Conservation (phyloP, 2,888 invertebrate species). For the Cephus pygmeus region DNA sequence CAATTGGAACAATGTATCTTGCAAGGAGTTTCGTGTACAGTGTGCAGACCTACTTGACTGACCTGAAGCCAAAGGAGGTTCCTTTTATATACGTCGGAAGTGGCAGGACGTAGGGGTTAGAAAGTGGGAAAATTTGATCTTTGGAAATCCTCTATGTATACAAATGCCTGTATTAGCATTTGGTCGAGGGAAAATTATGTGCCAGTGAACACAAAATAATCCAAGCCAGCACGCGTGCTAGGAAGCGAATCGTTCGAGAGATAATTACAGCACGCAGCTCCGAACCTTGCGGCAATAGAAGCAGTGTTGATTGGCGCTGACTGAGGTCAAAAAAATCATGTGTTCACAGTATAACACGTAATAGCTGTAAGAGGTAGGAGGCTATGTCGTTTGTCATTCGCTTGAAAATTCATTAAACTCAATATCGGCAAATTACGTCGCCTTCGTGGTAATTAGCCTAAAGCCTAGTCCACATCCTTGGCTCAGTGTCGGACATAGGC, state of each 20-base stretch:
- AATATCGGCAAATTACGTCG: neutral
- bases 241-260: neutral
- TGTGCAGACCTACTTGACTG: neutral
- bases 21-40: no score
- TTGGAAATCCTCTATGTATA: no score
- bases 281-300: neutral
- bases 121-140: neutral
- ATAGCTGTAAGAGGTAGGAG: neutral
- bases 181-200: neutral
- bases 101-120: neutral
- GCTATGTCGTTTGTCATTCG: neutral
- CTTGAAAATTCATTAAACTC: neutral
- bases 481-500: conserved; percentile 23
- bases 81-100: neutral
- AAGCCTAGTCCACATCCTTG: neutral
- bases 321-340: neutral
- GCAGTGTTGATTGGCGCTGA: neutral
- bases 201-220: neutral
- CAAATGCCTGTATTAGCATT: no score
- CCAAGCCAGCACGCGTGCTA: neutral
- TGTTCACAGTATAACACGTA: neutral
- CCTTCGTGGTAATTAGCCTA: neutral
- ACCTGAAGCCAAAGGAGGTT: neutral
- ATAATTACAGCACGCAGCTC: neutral
- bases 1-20: no score